Evolutionary conservation across 23 tunicate genomes (phyloP), one percentile per base, ranked within the genome.

Genomic region (Trididemnum miniatum): DNA sequence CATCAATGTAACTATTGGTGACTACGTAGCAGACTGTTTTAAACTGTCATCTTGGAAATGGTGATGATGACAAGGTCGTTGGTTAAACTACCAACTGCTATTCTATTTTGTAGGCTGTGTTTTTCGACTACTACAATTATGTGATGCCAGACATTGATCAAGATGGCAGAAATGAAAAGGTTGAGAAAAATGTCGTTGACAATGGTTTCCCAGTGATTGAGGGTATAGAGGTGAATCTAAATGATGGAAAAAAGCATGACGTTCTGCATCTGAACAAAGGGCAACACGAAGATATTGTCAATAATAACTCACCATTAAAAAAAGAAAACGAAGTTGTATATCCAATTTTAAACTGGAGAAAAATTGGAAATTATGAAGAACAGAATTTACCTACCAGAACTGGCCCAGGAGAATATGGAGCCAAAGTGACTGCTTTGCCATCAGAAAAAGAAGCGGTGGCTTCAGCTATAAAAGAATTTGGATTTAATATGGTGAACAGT

Each of bases 351-450:
- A 88, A 81, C 40, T 93, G 98, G 98, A 73, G 92, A 76, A 62
- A 49, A 20, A 77, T 71, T 1, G 98, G 98, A 20, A 93, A 93
- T 40, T 93, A 88, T 76, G 93, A 88, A 59, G 89, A 84, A 26
- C 27, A 35, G 20, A 71, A 77, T 31, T 65, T 82, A 15, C 76
- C 87, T 24, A 66, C 54, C 15, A 73, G 87, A 66, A 37, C 51
- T n/a, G 99, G 99, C 31, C 99, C 97, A 4, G 99, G 99, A 34
- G 99, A 96, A 49, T 96, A 91, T 83, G 99, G 99, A 22, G 84
- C 54, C 35, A 59, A 84, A 24, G 99, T 96, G 15, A 71, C 52
- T 49, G 87, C 88, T 57, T 32, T 59, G 0, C 36, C 71, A 0
- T 40, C 36, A 0, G 99, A 96, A 77, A 85, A 87, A 84, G 87